A percentile compares a stretch with the other conserved stretches of the same genome.
Evolutionary conservation across 2,888 invertebrate genomes (phyloP).

Genomic region (Drosophila vallismaia): DNA sequence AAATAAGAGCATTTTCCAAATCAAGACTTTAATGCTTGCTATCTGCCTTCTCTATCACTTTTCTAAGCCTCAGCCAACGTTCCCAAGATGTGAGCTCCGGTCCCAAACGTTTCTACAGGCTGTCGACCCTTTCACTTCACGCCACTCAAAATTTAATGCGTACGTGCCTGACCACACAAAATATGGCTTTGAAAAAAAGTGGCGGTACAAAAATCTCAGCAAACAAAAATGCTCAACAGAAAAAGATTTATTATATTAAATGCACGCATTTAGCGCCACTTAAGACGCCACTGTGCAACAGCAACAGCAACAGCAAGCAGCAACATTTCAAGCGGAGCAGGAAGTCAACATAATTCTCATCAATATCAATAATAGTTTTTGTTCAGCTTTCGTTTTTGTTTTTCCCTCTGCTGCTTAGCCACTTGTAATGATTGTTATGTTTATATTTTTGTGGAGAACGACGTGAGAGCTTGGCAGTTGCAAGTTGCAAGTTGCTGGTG

Average conservation of each 20-base stretch:
- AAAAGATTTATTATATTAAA: slow-evolving; percentile 75
- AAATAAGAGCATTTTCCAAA: not conserved
- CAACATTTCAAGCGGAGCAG: slow-evolving; percentile 54
- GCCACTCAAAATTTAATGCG: slow-evolving; percentile 59
- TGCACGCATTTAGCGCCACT: slow-evolving; percentile 77
- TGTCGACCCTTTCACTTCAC: slow-evolving; percentile 73
- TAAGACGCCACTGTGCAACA: slow-evolving; percentile 58
- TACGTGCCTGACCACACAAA: slow-evolving; percentile 68
- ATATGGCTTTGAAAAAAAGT: slow-evolving; percentile 45
- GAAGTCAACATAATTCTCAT: slow-evolving; percentile 75
- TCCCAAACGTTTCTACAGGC: slow-evolving; percentile 50
- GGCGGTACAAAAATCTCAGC: slow-evolving; percentile 25
- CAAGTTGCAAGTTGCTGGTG: slow-evolving; percentile 14
- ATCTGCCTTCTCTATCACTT: slow-evolving; percentile 17
- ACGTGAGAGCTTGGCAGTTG: slow-evolving; percentile 56
- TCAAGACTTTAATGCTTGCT: not conserved
- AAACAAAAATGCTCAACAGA: slow-evolving; percentile 26
- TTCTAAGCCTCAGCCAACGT: slow-evolving; percentile 16
- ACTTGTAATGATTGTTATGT: slow-evolving; percentile 72
- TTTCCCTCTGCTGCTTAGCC: slow-evolving; percentile 20
- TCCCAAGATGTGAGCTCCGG: slow-evolving; percentile 34
- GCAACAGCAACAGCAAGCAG: slow-evolving; percentile 8
- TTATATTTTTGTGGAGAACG: slow-evolving; percentile 70
- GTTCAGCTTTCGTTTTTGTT: slow-evolving; percentile 60
- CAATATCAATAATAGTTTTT: slow-evolving; percentile 75